Percentiles rank a stretch among this genome's conserved stretches.
Conservation (phyloP, 1,140 invertebrate species). For the Globodera rostochiensis region DNA sequence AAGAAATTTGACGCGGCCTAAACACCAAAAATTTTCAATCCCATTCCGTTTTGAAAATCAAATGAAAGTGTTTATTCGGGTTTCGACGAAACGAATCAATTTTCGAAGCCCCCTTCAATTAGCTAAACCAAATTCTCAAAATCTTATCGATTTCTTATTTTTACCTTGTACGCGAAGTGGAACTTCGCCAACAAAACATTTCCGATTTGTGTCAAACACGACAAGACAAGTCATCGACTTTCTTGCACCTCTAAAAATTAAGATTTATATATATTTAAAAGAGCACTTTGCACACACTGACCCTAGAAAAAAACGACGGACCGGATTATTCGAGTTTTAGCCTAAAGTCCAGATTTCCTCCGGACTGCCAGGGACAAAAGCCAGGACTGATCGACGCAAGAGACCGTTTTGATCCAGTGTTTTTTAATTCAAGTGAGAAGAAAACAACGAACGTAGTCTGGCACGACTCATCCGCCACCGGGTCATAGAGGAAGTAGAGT, state of each 20-base stretch:
- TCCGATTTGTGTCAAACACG: conserved; percentile 59
- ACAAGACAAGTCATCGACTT: conserved; percentile 57
- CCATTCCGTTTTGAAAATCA: background rate
- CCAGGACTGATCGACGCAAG: too few relatives aligned
- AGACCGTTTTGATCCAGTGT: too few relatives aligned
- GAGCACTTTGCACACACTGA: background rate
- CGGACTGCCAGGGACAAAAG: too few relatives aligned
- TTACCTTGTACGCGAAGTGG: conserved; percentile 55
- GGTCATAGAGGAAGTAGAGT: conserved; percentile 64
- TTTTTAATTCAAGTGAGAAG: too few relatives aligned
- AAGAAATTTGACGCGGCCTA: conserved; percentile 60
- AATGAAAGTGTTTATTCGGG: too few relatives aligned
- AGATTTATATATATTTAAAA: conserved; percentile 23
- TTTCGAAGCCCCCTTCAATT: too few relatives aligned
- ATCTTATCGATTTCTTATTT: background rate
- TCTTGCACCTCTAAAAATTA: conserved; percentile 53
- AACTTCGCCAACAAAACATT: conserved; percentile 63
- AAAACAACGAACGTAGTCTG: conserved; percentile 50
- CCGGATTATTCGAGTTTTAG: too few relatives aligned
- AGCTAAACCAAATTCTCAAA: too few relatives aligned
- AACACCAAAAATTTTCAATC: conserved; percentile 18
- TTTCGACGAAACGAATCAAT: too few relatives aligned
- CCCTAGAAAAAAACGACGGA: conserved; percentile 6
- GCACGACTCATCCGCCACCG: conserved; percentile 58
- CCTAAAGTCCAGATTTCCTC: too few relatives aligned